Conservation (phyloP, 1,140 invertebrate genomes). For the Adelges cooleyi region DNA sequence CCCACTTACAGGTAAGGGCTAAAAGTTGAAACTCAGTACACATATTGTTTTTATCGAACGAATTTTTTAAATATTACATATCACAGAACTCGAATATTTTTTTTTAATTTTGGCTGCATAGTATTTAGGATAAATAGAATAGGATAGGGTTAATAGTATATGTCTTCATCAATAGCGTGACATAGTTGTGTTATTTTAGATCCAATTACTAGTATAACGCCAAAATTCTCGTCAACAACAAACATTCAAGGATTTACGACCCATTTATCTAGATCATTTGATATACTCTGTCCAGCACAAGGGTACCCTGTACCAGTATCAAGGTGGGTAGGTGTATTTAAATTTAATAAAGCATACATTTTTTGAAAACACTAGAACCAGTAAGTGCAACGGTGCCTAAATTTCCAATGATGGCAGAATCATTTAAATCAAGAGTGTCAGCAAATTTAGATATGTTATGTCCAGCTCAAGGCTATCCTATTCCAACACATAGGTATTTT, state of each 20-base stretch:
- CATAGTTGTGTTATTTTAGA: conserved; percentile 47
- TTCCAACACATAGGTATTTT: conserved; percentile 56
- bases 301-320: conserved; percentile 55
- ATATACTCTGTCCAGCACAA: conserved; percentile 51
- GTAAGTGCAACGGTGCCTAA: conserved; percentile 51
- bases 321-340: conserved; percentile 45
- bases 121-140: too few relatives aligned
- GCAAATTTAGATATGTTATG: conserved; percentile 44
- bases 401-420: conserved; percentile 34
- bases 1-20: conserved; percentile 44
- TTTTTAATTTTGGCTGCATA: too few relatives aligned
- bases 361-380: conserved; percentile 41
- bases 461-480: conserved; percentile 57
- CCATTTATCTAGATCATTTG: conserved; percentile 45
- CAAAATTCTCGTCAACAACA: conserved; percentile 39
- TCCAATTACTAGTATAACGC: conserved; percentile 51
- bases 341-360: background rate
- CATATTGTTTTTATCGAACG: too few relatives aligned
- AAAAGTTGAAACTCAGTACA: too few relatives aligned
- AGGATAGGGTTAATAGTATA: too few relatives aligned
- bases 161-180: too few relatives aligned
- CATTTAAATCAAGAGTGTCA: conserved; percentile 42
- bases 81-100: too few relatives aligned
- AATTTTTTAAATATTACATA: too few relatives aligned
- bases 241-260: conserved; percentile 36